Evolutionary conservation across 2,888 invertebrate species (phyloP), one percentile per base, ranked within the genome.

Genomic region (Atethmia centrago): DNA sequence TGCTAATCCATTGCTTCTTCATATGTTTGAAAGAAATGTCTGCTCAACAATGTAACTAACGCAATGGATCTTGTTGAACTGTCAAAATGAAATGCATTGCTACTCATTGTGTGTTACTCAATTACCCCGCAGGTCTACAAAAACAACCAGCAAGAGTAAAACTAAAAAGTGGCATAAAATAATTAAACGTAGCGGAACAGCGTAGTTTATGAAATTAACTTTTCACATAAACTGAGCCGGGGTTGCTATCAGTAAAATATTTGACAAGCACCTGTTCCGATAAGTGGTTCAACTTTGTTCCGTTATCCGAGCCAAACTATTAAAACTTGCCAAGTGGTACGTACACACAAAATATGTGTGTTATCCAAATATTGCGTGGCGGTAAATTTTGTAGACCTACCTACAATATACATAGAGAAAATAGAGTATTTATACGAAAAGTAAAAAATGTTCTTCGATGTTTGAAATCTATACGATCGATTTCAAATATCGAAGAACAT

Each of bases 201-300:
- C 55, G 61, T 58, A 71, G 74, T 79, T 80, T 61, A 82, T 84
- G 70, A 82, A 85, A 79, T 82, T 76, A 85, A 87, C 79, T 85
- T 83, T 85, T 59, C 79, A 64, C 77, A 85, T 88, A 85, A 85
- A 85, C 81, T 79, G 78, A 28, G 71, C 63, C 62, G 53, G 74
- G 72, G 59, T 72, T 63, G 62, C 63, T 74, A 82, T 82, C 72
- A 81, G 76, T 86, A 75, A 84, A 85, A 86, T 83, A 81, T 88
- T 85, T 86, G 84, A 80, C 82, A 81, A 74, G 77, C 81, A 85
- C 79, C 84, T 80, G 80, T 84, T 83, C 62, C 79, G 77, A 84
- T 86, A 88, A 82, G 82, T 83, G 79, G 68, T 70, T 53, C 64
- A 87, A 84, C 83, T 84, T 82, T 77, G 79, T 80, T 71, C 67